Percentiles rank a stretch among this genome's conserved stretches.
These are phyloP conservation scores for Stomatorhinus walkeri DNA, from an alignment of 2,797 vertebrate genomes.

Conservation along the genomic window DNA sequence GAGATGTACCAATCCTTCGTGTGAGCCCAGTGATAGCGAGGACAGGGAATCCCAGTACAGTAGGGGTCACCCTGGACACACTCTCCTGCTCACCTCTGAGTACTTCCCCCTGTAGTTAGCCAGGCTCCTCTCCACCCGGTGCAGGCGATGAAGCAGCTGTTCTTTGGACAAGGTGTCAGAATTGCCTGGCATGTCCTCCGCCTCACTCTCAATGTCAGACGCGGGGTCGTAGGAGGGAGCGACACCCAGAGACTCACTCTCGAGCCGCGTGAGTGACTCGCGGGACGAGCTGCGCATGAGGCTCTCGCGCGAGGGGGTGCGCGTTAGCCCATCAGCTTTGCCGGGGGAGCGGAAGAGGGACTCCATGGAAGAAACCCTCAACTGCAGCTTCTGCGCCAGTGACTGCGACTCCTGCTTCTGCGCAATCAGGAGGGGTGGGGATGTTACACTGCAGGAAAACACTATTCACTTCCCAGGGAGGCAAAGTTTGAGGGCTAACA, in stretches of 20 bases:
- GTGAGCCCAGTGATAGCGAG: neutral
- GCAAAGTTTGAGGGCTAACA: neutral
- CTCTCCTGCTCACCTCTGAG: constrained; percentile 69
- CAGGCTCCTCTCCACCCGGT: constrained; percentile 75
- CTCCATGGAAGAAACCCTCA: constrained; percentile 85
- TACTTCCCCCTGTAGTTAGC: constrained; percentile 82
- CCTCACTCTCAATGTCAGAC: constrained; percentile 88
- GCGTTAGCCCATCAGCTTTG: constrained; percentile 74
- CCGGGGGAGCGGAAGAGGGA: constrained; percentile 79
- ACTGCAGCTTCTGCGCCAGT: constrained; percentile 83
- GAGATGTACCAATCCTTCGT: neutral
- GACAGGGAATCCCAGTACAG: neutral
- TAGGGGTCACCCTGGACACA: neutral
- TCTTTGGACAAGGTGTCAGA: constrained; percentile 73
- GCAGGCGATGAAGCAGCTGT: constrained; percentile 73
- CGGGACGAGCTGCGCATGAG: constrained; percentile 75
- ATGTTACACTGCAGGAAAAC: neutral
- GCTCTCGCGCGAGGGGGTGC: constrained; percentile 80
- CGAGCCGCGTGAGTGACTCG: constrained; percentile 75
- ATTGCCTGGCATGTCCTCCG: constrained; percentile 69
- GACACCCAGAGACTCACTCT: constrained; percentile 45
- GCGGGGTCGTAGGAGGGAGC: constrained; percentile 68
- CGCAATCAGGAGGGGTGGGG: neutral
- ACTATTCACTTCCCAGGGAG: neutral
- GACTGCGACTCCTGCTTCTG: constrained; percentile 75